A percentile compares a stretch with the other conserved stretches of the same genome.
Conservation (phyloP, 2,888 invertebrate genomes). For the Cenopis cana region DNA sequence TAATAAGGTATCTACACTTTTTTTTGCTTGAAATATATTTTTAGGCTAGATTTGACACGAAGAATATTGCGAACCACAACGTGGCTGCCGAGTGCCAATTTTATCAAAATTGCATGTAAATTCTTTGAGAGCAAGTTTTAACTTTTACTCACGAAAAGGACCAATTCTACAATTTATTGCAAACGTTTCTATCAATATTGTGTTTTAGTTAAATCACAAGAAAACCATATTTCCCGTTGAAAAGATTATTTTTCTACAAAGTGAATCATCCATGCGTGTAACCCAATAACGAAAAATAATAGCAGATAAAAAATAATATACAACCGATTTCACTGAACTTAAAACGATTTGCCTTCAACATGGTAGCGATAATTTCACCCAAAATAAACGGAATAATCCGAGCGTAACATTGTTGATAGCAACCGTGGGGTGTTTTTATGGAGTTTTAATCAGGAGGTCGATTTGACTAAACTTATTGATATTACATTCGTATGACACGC, state of each 20-base stretch:
- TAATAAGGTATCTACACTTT: too few relatives aligned
- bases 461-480: not conserved
- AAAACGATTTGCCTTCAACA: constrained; percentile 40
- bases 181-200: not conserved
- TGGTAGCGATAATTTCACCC: constrained; percentile 42
- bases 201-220: not conserved
- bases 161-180: not conserved
- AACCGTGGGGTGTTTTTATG: constrained; percentile 47
- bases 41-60: too few relatives aligned
- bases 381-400: constrained; percentile 62
- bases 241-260: constrained; percentile 30
- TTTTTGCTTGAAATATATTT: too few relatives aligned
- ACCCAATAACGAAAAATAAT: constrained; percentile 41
- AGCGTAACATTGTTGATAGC: constrained; percentile 70
- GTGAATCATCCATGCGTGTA: constrained; percentile 21
- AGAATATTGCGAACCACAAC: too few relatives aligned
- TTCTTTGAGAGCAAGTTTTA: not conserved
- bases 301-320: constrained; percentile 48
- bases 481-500: too few relatives aligned
- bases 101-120: not conserved
- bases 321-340: constrained; percentile 40
- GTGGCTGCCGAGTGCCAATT: not conserved
- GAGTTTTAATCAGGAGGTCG: constrained; percentile 3
- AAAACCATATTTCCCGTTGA: constrained; percentile 13
- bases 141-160: not conserved